phyloP scores from a whole-genome alignment of 2,797 vertebrate species.

The Huso huso region DNA sequence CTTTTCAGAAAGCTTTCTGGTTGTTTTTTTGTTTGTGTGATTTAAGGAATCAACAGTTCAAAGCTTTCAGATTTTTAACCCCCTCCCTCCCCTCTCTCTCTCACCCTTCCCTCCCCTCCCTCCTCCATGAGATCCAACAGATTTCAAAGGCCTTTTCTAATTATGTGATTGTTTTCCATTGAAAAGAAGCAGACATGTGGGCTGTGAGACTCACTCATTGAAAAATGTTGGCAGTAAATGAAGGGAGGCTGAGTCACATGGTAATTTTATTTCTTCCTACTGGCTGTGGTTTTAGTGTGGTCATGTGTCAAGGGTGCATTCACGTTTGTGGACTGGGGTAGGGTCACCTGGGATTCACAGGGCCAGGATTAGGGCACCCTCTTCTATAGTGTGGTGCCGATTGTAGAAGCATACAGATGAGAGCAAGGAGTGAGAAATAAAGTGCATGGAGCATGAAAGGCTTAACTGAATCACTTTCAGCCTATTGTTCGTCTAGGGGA shows the following conservation, averaged over 20 bases:
- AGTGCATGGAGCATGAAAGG: constrained; percentile 89
- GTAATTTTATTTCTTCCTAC: constrained; percentile 71
- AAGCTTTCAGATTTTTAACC: too few relatives aligned
- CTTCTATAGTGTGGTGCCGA: constrained; percentile 58
- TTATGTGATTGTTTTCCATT: constrained; percentile 62
- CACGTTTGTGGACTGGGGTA: constrained; percentile 68
- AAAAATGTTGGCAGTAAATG: constrained; percentile 70
- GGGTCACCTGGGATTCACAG: constrained; percentile 66
- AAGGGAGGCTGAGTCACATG: constrained; percentile 65
- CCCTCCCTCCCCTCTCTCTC: constrained; percentile 1
- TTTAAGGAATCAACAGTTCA: too few relatives aligned
- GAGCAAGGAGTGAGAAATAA: constrained; percentile 81
- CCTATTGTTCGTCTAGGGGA: constrained; percentile 88
- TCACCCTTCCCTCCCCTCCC: constrained; percentile 39
- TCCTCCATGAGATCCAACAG: constrained; percentile 51
- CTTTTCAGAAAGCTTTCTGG: too few relatives aligned
- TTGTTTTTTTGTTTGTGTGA: too few relatives aligned
- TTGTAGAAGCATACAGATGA: constrained; percentile 58
- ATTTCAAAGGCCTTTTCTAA: neutral
- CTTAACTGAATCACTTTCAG: constrained; percentile 96
- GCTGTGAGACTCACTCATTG: constrained; percentile 68
- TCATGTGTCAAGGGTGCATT: constrained; percentile 76
- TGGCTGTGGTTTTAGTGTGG: constrained; percentile 66
- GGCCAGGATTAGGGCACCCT: constrained; percentile 50
- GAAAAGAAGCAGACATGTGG: constrained; percentile 58